Percentiles rank a stretch among this genome's conserved stretches.
Evolutionary conservation across 1,140 invertebrate species (phyloP).

Genomic region (Laodelphax striatellus): DNA sequence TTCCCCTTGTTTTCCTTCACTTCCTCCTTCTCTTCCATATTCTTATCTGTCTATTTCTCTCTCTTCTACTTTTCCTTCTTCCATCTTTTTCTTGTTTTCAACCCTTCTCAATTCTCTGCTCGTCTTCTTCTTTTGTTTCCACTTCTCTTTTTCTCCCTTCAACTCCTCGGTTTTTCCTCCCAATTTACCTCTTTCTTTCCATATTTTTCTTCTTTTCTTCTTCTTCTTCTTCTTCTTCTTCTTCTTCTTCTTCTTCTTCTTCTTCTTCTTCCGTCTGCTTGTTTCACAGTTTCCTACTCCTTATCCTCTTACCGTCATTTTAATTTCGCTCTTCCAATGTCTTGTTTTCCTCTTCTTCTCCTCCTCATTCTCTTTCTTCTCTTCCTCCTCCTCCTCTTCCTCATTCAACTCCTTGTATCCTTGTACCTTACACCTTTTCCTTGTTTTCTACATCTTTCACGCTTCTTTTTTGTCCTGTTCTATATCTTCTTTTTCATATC

Average conservation of each 20-base stretch:
- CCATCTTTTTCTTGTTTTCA: background rate
- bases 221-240: background rate
- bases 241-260: constrained; percentile 1
- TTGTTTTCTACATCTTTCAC: too few relatives aligned
- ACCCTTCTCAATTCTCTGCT: background rate
- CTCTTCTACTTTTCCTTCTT: background rate
- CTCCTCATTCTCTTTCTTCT: background rate
- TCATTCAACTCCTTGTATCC: too few relatives aligned
- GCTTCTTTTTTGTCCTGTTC: too few relatives aligned
- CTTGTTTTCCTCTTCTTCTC: background rate
- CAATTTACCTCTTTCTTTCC: background rate
- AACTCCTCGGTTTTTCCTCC: background rate
- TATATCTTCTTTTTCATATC: too few relatives aligned
- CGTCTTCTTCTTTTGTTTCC: background rate
- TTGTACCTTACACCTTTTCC: too few relatives aligned
- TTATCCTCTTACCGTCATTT: background rate
- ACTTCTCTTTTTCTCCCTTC: background rate
- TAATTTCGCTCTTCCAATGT: background rate
- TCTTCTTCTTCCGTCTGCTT: background rate
- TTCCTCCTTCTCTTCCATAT: background rate
- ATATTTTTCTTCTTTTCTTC: background rate
- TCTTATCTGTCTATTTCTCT: too few relatives aligned
- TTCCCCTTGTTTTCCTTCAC: background rate
- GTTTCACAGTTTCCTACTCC: background rate
- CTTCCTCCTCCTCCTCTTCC: background rate